Evolutionary conservation across 2,888 invertebrate species (phyloP).

Genomic region (Linyphia triangularis): DNA sequence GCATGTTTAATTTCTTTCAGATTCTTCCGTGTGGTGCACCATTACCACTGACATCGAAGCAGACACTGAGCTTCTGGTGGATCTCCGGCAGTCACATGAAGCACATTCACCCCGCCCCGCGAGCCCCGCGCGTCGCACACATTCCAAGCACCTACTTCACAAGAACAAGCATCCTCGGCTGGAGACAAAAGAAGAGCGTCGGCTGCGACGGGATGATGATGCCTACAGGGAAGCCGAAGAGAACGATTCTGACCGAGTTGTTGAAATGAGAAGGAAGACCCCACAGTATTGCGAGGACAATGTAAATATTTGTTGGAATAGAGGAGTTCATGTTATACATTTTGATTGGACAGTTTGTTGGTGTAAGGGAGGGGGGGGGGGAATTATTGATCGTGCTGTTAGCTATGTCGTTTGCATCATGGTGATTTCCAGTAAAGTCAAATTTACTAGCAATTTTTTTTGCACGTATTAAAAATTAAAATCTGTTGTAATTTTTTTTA

Average conservation of each 20-base stretch:
- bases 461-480: too few species aligned
- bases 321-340: too few species aligned
- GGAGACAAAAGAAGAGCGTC: too few species aligned
- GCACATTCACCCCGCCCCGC: neutral
- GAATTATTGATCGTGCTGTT: too few species aligned
- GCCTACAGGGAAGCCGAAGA: neutral
- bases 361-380: neutral
- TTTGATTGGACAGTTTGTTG: neutral
- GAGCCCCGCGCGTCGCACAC: neutral
- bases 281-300: conserved; percentile 7
- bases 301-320: neutral
- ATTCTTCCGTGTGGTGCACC: conserved; percentile 48
- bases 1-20: too few species aligned
- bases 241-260: neutral
- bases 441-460: too few species aligned
- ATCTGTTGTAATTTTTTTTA: too few species aligned
- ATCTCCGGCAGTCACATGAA: conserved; percentile 12
- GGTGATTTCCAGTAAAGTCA: too few species aligned
- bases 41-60: conserved; percentile 48
- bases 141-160: conserved; percentile 41
- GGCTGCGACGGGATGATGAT: neutral
- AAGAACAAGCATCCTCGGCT: conserved; percentile 15
- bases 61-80: conserved; percentile 58
- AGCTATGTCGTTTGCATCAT: too few species aligned
- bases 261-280: neutral